Evolutionary conservation across 1,140 invertebrate species (phyloP).

Genomic region (Centruroides sculpturatus): DNA sequence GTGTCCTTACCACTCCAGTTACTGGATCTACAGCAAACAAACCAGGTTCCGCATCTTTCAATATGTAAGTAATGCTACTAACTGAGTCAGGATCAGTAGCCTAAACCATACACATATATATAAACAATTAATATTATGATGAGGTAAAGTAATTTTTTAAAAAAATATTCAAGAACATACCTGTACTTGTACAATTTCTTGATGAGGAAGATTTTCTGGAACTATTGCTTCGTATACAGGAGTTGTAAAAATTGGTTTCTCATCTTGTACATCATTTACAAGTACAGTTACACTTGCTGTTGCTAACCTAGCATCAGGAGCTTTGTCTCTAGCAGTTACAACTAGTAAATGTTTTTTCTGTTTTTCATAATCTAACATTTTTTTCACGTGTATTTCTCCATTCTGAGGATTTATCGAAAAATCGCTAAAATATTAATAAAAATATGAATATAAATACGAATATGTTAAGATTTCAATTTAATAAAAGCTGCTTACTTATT

Average conservation of each 20-base stretch:
- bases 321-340: conserved; percentile 75
- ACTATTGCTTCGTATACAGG: conserved; percentile 55
- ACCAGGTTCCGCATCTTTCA: conserved; percentile 61
- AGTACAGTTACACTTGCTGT: conserved; percentile 70
- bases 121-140: neutral
- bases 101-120: conserved; percentile 10
- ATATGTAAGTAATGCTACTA: conserved; percentile 57
- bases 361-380: conserved; percentile 66
- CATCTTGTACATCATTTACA: conserved; percentile 65
- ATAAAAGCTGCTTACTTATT: conserved; percentile 35
- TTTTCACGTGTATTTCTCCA: conserved; percentile 58
- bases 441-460: no score
- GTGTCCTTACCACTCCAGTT: conserved; percentile 57
- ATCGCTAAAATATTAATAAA: conserved; percentile 6
- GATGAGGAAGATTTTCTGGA: conserved; percentile 64
- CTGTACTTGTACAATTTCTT: conserved; percentile 54
- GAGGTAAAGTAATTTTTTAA: no score
- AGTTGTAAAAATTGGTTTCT: conserved; percentile 60
- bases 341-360: conserved; percentile 48
- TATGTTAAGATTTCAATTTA: no score
- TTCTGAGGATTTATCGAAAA: conserved; percentile 56
- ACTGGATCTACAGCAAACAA: conserved; percentile 65
- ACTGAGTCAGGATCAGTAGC: conserved; percentile 21
- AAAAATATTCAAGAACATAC: conserved; percentile 25
- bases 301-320: conserved; percentile 62